Evolutionary conservation across 2,888 invertebrate genomes (phyloP), one percentile per base, ranked within the genome.

Genomic region (Synanthedon formicaeformis): DNA sequence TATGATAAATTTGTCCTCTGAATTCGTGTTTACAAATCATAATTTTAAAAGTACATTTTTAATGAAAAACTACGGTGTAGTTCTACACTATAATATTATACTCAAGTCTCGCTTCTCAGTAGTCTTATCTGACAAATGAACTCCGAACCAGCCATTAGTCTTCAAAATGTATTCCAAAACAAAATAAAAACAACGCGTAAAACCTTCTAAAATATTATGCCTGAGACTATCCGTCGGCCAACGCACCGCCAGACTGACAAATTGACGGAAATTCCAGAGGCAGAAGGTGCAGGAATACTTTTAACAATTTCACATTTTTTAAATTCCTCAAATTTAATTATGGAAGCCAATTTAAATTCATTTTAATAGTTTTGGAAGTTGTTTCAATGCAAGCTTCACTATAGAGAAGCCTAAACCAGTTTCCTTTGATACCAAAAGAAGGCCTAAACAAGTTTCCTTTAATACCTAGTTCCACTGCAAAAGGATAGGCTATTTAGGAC

Each of bases 231-330:
- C 54, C 57, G 57, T 51, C 56, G 57, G 49, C 12, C 34, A 34
- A 34, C 34, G 51, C 49, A 50, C 52, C 54, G 58, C 56, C 65
- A 66, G 66, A 64, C 69, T 67, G 66, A 71, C 69, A 74, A 74
- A 75, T 72, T 68, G 60, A 63, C 55, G 61, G 61, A 60, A 61
- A 71, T 70, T 65, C 64, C 60, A 57, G 53, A 56, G 57, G 56
- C 50, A 49, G 53, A 52, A 53, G 52, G 53, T 53, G 53, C 53
- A 50, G 57, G 55, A 60, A 52, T 51, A 40, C 53, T 23, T 48
- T 52, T 56, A 56, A 57, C 54, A 56, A 53, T 52, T 51, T 55
- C 52, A 54, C 56, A 56, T 56, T 57, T 56, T 53, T 52, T 54
- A 41, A 50, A 53, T 55, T 53, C 55, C 53, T 40, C n/a, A 45